A percentile compares a stretch with the other conserved stretches of the same genome.
These are phyloP conservation scores for Drosophila azteca DNA, from an alignment of 1,140 invertebrate genomes.

Conservation along the genomic window DNA sequence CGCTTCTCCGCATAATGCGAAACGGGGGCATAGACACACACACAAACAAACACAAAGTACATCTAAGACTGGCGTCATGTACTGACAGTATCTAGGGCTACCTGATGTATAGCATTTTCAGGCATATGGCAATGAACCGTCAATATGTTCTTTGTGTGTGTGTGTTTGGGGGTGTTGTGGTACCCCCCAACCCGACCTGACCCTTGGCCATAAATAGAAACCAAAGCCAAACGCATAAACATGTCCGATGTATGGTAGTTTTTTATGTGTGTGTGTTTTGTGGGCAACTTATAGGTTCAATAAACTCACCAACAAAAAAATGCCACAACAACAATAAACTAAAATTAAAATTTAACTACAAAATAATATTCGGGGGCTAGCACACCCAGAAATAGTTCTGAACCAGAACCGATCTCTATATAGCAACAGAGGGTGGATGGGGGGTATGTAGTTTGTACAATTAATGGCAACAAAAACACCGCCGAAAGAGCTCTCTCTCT, in stretches of 20 bases:
- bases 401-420: conserved; percentile 26
- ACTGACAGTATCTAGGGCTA: conserved; percentile 3
- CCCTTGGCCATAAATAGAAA: conserved; percentile 64
- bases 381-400: conserved; percentile 42
- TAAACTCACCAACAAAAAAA: conserved; percentile 51
- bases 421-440: background rate
- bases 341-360: conserved; percentile 54
- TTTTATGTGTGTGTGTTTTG: too few relatives aligned
- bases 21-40: background rate
- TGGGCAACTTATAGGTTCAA: conserved; percentile 56
- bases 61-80: too few relatives aligned
- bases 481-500: background rate
- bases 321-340: conserved; percentile 15
- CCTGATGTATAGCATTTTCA: conserved; percentile 22
- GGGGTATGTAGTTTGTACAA: background rate
- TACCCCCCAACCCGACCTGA: background rate
- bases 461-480: background rate
- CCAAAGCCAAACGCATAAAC: conserved; percentile 42
- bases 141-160: conserved; percentile 16
- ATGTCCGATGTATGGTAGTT: conserved; percentile 22
- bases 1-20: background rate
- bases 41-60: too few relatives aligned
- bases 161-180: conserved; percentile 22
- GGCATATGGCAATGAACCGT: conserved; percentile 37
- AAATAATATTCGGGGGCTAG: conserved; percentile 28